A percentile compares a stretch with the other conserved stretches of the same genome.
These are phyloP conservation scores for Calameuta idolon DNA, from an alignment of 2,888 invertebrate species.

Conservation along the genomic window DNA sequence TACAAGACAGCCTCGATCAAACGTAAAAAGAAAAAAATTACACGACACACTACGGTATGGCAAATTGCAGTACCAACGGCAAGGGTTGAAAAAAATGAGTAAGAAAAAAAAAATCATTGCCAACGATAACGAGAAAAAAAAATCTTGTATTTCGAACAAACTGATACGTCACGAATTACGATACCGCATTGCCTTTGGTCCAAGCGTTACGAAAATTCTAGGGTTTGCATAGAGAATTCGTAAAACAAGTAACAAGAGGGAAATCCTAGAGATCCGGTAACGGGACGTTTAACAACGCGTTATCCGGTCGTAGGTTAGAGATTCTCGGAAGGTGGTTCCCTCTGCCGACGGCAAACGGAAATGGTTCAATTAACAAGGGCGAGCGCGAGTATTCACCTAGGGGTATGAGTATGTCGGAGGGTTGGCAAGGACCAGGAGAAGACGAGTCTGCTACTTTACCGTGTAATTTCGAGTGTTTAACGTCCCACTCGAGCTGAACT, in stretches of 20 bases:
- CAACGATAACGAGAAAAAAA: not conserved
- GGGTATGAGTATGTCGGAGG: not conserved
- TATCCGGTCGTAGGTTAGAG: not conserved
- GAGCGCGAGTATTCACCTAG: not conserved
- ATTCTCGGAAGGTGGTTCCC: not conserved
- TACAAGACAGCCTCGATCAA: not conserved
- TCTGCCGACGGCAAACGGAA: not conserved
- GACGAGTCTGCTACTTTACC: slow-evolving; percentile 1
- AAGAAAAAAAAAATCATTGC: too few species aligned
- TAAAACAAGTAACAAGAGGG: not conserved
- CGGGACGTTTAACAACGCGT: not conserved
- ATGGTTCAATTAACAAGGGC: slow-evolving; percentile 7
- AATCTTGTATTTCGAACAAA: not conserved
- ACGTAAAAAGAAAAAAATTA: not conserved
- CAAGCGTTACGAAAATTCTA: not conserved
- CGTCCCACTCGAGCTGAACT: not conserved
- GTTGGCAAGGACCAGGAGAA: not conserved
- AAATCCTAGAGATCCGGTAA: not conserved
- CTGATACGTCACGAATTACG: not conserved
- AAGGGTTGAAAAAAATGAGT: too few species aligned
- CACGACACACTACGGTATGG: too few species aligned
- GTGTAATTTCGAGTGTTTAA: slow-evolving; percentile 9
- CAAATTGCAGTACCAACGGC: too few species aligned
- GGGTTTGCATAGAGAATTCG: not conserved
- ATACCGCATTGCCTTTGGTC: not conserved